phyloP scores from a whole-genome alignment of 2,797 vertebrate genomes.

The Poeciliopsis paucimaculata region DNA sequence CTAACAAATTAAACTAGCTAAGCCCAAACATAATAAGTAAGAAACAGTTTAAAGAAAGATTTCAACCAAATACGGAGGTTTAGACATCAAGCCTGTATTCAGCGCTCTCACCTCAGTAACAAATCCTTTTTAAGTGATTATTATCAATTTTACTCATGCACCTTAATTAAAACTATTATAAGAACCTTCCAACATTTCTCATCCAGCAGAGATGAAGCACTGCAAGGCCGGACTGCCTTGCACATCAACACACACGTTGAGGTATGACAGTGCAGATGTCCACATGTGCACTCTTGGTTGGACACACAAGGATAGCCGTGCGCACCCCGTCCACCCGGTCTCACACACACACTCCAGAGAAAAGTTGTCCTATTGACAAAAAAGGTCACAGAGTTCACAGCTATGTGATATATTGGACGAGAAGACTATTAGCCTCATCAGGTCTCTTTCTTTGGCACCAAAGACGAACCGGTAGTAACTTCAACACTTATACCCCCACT shows the following conservation, averaged over 20 bases:
- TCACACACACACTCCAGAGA: slow-evolving; percentile 78
- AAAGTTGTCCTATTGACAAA: slow-evolving; percentile 86
- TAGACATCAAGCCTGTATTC: neutral
- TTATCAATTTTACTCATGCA: slow-evolving; percentile 5
- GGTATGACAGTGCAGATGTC: slow-evolving; percentile 44
- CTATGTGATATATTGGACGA: slow-evolving; percentile 90
- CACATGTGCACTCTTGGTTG: slow-evolving; percentile 55
- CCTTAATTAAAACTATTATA: slow-evolving; percentile 17
- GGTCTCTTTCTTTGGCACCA: slow-evolving; percentile 86
- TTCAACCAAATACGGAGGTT: neutral
- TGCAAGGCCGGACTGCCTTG: slow-evolving; percentile 36
- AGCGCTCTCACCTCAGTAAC: neutral
- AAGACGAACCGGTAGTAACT: slow-evolving; percentile 86
- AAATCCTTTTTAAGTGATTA: neutral
- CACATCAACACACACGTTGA: slow-evolving; percentile 39
- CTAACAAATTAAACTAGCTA: too few relatives aligned
- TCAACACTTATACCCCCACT: slow-evolving; percentile 81
- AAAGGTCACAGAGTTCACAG: slow-evolving; percentile 90
- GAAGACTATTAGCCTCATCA: slow-evolving; percentile 90
- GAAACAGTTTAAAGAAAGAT: neutral
- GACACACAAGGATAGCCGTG: slow-evolving; percentile 56
- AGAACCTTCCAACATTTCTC: slow-evolving; percentile 31
- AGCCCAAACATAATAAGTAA: neutral
- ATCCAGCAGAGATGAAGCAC: slow-evolving; percentile 35
- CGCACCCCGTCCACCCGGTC: slow-evolving; percentile 68